Evolutionary conservation across 2,113 vertebrate species (phyloP).

Genomic region (Otus sunia): DNA sequence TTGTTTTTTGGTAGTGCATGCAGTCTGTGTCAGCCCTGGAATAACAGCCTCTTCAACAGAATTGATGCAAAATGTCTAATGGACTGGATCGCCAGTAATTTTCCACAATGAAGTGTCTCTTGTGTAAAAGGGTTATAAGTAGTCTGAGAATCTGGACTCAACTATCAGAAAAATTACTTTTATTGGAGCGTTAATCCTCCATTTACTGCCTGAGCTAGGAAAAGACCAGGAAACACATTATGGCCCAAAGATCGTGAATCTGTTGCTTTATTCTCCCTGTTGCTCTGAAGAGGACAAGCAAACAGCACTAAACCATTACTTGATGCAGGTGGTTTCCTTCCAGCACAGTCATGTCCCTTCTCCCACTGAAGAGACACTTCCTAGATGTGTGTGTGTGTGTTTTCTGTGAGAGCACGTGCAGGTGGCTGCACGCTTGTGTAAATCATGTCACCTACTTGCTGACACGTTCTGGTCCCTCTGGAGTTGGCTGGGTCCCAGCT

Average conservation of each 20-base stretch:
- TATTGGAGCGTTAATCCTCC: neutral
- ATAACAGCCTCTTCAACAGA: neutral
- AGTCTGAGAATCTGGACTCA: neutral
- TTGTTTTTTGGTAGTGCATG: neutral
- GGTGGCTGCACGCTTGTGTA: accelerated
- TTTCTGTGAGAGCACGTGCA: neutral
- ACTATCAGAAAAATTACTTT: neutral
- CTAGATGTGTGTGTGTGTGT: neutral
- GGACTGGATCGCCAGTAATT: neutral
- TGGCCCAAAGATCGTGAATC: neutral
- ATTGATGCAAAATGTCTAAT: neutral
- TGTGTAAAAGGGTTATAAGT: neutral
- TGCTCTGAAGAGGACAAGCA: neutral
- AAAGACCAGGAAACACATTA: neutral
- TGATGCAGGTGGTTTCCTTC: neutral
- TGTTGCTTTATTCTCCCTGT: neutral
- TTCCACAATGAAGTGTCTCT: neutral
- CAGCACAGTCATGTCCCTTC: neutral
- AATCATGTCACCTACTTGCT: neutral
- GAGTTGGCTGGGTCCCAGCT: neutral
- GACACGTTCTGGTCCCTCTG: neutral
- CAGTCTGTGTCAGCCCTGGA: neutral
- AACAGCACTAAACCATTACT: neutral
- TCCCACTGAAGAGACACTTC: neutral
- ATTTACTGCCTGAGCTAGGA: neutral